These are phyloP conservation scores for Diorhabda carinulata DNA, from an alignment of 1,140 invertebrate species.

Conservation along the genomic window DNA sequence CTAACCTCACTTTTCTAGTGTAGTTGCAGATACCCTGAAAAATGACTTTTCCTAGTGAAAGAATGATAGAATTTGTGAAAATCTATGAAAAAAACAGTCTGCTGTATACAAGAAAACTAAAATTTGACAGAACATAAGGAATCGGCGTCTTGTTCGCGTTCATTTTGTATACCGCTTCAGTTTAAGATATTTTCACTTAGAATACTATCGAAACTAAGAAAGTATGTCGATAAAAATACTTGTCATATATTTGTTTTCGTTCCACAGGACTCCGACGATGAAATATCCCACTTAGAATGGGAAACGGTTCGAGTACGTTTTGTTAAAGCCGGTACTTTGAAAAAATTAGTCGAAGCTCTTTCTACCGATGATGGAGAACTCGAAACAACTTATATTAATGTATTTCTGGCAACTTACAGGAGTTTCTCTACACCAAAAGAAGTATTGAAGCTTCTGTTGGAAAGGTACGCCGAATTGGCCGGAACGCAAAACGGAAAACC, in stretches of 20 bases:
- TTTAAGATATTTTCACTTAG: too few relatives aligned
- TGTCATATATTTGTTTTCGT: neutral
- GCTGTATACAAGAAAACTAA: too few relatives aligned
- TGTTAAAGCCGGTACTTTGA: slow-evolving; percentile 93
- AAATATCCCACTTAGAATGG: slow-evolving; percentile 96
- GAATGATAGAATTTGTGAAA: too few relatives aligned
- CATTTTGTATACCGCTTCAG: too few relatives aligned
- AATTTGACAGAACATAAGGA: too few relatives aligned
- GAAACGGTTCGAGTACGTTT: slow-evolving; percentile 95
- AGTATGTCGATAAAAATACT: neutral
- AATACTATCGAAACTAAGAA: too few relatives aligned
- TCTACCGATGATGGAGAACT: slow-evolving; percentile 91
- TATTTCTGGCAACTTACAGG: slow-evolving; percentile 92
- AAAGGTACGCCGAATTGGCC: slow-evolving; percentile 68
- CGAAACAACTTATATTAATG: slow-evolving; percentile 96
- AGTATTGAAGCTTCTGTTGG: slow-evolving; percentile 77
- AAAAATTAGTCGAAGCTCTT: slow-evolving; percentile 86
- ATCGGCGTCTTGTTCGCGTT: too few relatives aligned
- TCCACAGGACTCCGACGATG: slow-evolving; percentile 75
- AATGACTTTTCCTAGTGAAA: too few relatives aligned
- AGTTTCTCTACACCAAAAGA: slow-evolving; percentile 74
- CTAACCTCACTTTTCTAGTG: too few relatives aligned
- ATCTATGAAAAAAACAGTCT: too few relatives aligned
- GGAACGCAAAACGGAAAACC: slow-evolving; percentile 47
- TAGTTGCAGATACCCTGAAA: too few relatives aligned